Base-by-base conservation (phyloP, 1,140 invertebrate genomes). In the Drosophila orosa region DNA sequence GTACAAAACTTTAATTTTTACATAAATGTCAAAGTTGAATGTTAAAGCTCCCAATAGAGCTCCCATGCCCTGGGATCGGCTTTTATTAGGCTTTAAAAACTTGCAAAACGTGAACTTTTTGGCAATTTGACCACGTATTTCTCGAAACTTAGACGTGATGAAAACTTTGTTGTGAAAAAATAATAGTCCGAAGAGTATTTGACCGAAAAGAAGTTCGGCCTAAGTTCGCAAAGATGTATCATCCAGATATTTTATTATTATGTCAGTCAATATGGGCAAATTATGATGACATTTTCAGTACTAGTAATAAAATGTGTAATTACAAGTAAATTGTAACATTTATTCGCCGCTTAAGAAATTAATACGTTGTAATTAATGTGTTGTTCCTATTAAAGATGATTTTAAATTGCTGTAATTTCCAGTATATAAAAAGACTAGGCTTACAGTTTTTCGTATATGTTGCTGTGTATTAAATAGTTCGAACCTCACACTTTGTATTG, bases 51-150 rank as follows among this genome's bases (percentile, higher is more conserved):
- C 19, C 50, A 1, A 0, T 2, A 13, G 48, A 33, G 17, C 0
- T 15, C 7, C 29, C 29, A 4, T 4, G 13, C 12, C 5, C 17
- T 9, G 48, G 50, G 19, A 54, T n/a, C 35, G 13, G 13, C 19
- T 54, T 54, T 54, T 54, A 54, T 54, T 35, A 35, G 50, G 50
- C 50, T 35, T 54, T 54, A 35, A 54, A 54, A 54, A 54, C 13
- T 54, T 35, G 19, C 31, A 35, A 37, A 35, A 35, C 50, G 31
- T 54, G 50, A 35, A 54, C 31, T 54, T 54, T 15, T 35, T 54
- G 19, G 50, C 50, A 54, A 54, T 54, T 54, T 24, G 19, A 13
- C 31, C 50, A 54, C 50, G 50, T 54, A 52, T 52, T 52, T 22
- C 29, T 35, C 8, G 19, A 52, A 54, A 54, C 50, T 54, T n/a